Evolutionary conservation across 2,797 vertebrate species (phyloP).

Genomic region (Glossophaga mutica): DNA sequence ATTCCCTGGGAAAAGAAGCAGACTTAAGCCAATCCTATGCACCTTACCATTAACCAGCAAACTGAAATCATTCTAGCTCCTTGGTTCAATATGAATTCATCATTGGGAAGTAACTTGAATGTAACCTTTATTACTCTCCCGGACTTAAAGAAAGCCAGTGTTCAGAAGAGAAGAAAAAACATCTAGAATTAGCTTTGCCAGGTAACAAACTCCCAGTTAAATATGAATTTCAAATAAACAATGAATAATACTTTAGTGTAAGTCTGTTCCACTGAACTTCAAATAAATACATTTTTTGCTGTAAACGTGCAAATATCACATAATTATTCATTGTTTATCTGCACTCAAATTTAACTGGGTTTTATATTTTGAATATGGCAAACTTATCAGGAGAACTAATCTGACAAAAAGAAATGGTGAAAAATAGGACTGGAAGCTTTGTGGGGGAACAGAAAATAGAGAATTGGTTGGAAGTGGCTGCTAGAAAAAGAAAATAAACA

Average conservation of each 20-base stretch:
- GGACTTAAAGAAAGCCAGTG: neutral
- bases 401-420: neutral
- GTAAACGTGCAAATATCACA: neutral
- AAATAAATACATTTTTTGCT: neutral
- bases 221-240: slow-evolving; percentile 3
- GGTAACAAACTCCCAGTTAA: neutral
- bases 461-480: neutral
- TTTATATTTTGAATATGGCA: slow-evolving; percentile 34
- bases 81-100: neutral
- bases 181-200: neutral
- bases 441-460: neutral
- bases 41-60: neutral
- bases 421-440: neutral
- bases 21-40: neutral
- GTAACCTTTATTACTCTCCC: neutral
- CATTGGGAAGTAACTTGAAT: neutral
- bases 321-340: neutral
- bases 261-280: neutral
- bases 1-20: neutral
- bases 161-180: neutral
- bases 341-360: slow-evolving; percentile 13
- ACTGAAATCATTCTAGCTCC: neutral
- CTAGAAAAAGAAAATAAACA: neutral
- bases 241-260: neutral
- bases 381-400: neutral